Conservation (phyloP, 64 coral and sea anemone species). For the Stichodactyla helianthus region DNA sequence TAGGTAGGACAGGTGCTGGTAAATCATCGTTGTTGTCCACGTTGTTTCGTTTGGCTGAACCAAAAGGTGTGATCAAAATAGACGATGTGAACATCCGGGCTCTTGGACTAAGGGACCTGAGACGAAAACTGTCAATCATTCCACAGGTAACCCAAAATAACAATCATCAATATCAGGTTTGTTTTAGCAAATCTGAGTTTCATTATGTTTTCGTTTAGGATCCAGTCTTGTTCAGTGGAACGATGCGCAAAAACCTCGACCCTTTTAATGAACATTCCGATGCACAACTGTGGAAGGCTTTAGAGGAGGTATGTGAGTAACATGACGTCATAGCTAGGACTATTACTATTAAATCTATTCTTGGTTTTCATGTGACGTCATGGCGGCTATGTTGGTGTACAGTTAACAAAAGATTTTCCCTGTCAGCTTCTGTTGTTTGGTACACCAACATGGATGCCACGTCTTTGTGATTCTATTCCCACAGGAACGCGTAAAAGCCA, state of each 20-base stretch:
- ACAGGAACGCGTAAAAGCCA: too few relatives aligned
- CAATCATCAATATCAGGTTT: not conserved
- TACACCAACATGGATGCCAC: too few relatives aligned
- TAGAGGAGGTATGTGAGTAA: slow-evolving; percentile 38
- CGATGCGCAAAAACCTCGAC: slow-evolving; percentile 60
- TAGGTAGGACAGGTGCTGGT: slow-evolving; percentile 82
- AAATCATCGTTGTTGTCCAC: slow-evolving; percentile 77
- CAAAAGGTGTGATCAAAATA: slow-evolving; percentile 65
- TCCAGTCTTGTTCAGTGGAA: slow-evolving; percentile 60
- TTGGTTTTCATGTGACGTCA: too few relatives aligned
- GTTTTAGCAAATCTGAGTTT: not conserved
- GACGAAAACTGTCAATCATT: slow-evolving; percentile 89
- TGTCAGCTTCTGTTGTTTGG: too few relatives aligned
- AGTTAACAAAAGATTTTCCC: too few relatives aligned
- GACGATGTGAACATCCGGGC: slow-evolving; percentile 73
- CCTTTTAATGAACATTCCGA: slow-evolving; percentile 59
- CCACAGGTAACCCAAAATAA: slow-evolving; percentile 69
- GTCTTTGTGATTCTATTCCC: too few relatives aligned
- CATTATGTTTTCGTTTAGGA: slow-evolving; percentile 4
- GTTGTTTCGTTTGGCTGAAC: slow-evolving; percentile 81
- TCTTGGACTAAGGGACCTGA: slow-evolving; percentile 69
- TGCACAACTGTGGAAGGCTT: slow-evolving; percentile 36
- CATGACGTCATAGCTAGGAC: too few relatives aligned
- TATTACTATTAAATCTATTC: too few relatives aligned
- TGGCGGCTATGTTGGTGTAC: too few relatives aligned